Evolutionary conservation across 2,888 invertebrate species (phyloP), one percentile per base, ranked within the genome.

Genomic region (Lithophane ornitopus): DNA sequence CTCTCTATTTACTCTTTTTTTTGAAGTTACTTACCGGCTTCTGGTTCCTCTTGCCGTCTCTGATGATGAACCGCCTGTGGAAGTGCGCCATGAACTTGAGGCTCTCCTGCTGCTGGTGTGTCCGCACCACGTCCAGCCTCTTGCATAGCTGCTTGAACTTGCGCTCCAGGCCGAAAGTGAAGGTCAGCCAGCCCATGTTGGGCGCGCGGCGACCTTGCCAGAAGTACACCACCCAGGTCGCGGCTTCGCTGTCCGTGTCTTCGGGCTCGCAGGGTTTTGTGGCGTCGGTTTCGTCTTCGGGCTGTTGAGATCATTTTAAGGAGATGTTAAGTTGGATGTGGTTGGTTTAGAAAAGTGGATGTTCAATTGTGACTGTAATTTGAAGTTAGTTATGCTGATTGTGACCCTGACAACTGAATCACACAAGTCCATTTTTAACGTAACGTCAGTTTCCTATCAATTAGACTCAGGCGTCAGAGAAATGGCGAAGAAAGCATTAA

Each of bases 181-280:
- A 99, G 0, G 99, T 99, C 0, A 99, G 97, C 99, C 99, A 99
- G 77, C 99, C 99, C 99, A 99, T 99, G 95, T 99, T 99, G 81
- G 98, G 98, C 4, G 99, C 99, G 91, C 99, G 98, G 70, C 98
- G 97, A 0, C 99, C 99, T 96, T 99, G 99, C 99, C 99, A 99
- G 97, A 99, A 99, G 95, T 99, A 99, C n/a, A 99, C 99, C 67
- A 99, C 98, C 96, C 99, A 99, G 19, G 96, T 95, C 3, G 96
- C 97, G 8, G 97, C 96, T 22, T 97, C 97, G 22, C 69, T 78
- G 19, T 88, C 91, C 0, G 75, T 52, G 72, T 97, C 97, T 54
- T 97, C 97, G 2, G 97, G 96, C 9, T 97, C 97, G 0, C 92
- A 91, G 22, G 82, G 82, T 44, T 87, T 89, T 0, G 90, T 89